Conservation (phyloP, 2,888 invertebrate genomes). For the Scelioninae gen. 1 region DNA sequence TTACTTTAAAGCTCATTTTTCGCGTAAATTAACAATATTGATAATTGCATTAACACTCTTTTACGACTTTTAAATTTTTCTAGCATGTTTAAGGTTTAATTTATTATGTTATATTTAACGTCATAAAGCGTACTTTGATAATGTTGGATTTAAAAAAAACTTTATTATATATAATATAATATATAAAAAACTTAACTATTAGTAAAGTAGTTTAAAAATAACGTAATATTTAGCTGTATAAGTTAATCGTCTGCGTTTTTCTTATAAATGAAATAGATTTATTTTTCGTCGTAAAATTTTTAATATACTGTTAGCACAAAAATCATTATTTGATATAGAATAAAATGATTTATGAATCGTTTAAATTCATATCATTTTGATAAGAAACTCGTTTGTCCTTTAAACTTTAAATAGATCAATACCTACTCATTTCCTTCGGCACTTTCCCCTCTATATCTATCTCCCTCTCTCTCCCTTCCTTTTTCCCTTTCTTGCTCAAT, state of each 20-base stretch:
- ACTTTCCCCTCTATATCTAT: too few relatives aligned
- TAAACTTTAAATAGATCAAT: conserved; percentile 85
- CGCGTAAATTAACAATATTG: not conserved
- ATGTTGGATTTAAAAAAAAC: conserved; percentile 3
- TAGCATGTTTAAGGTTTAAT: not conserved
- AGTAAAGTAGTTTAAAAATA: not conserved
- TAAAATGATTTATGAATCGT: not conserved
- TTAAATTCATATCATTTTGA: conserved; percentile 74
- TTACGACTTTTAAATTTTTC: conserved; percentile 1
- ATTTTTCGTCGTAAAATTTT: too few relatives aligned
- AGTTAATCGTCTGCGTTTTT: not conserved
- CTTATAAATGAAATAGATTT: too few relatives aligned
- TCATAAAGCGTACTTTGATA: not conserved
- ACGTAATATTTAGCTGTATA: not conserved
- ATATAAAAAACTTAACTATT: too few relatives aligned
- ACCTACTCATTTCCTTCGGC: conserved; percentile 80
- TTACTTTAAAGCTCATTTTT: not conserved
- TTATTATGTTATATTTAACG: conserved; percentile 2
- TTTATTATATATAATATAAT: too few relatives aligned
- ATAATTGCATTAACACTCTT: not conserved
- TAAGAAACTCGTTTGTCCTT: conserved; percentile 85
- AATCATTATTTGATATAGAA: not conserved
- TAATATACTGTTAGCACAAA: too few relatives aligned
- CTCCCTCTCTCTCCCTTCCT: conserved; percentile 75
- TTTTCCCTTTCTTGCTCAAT: conserved; percentile 79